A percentile compares a stretch with the other conserved stretches of the same genome.
Evolutionary conservation across 1,140 invertebrate species (phyloP).

Genomic region (Saccostrea echinata): DNA sequence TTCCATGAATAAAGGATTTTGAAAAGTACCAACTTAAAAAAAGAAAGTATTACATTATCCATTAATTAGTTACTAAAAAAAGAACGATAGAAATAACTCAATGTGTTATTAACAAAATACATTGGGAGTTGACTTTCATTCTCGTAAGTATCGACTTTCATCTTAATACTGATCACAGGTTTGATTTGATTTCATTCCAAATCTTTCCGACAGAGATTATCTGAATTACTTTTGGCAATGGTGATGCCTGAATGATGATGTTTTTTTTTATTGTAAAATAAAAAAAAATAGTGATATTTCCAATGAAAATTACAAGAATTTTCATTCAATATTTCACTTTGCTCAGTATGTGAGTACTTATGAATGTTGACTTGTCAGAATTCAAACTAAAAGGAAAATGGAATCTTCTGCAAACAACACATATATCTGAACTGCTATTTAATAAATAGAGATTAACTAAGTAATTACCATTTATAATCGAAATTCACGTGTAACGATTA

Average conservation of each 20-base stretch:
- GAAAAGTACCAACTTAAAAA: not conserved
- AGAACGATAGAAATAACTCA: not conserved
- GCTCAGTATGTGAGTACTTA: no score
- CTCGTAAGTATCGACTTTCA: not conserved
- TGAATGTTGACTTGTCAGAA: no score
- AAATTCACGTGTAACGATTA: not conserved
- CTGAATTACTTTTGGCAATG: not conserved
- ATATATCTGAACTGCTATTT: no score
- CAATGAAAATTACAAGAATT: no score
- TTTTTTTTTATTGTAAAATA: no score
- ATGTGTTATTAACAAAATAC: not conserved
- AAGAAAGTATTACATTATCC: not conserved
- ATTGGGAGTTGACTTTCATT: not conserved
- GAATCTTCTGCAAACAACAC: no score
- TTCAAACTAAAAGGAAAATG: no score
- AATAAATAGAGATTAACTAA: no score
- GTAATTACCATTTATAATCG: no score
- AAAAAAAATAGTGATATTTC: no score
- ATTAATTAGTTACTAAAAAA: not conserved
- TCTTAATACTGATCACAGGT: not conserved
- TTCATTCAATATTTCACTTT: no score
- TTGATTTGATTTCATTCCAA: not conserved
- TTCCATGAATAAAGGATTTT: no score
- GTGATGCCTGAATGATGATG: not conserved
- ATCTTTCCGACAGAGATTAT: not conserved